A percentile compares a stretch with the other conserved stretches of the same genome.
Evolutionary conservation across 2,113 vertebrate species (phyloP).

Genomic region (Lepisosteus osseus): DNA sequence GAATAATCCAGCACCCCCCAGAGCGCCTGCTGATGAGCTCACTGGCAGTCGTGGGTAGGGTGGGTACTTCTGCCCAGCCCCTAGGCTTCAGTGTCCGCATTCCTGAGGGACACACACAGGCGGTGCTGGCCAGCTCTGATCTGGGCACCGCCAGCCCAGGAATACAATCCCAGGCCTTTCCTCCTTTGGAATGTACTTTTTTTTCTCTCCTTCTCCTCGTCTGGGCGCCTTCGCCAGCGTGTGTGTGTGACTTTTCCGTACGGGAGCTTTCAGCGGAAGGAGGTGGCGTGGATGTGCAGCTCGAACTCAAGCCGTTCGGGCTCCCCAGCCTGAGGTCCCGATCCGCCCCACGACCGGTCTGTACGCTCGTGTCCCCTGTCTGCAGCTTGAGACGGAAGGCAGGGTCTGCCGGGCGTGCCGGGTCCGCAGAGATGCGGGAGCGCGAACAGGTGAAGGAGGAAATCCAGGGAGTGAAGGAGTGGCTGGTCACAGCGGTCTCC

Average conservation of each 20-base stretch:
- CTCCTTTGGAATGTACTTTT: too few species aligned
- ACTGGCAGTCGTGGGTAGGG: conserved; percentile 11
- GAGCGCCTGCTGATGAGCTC: not conserved
- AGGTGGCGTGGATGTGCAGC: too few species aligned
- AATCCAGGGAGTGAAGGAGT: conserved; percentile 60
- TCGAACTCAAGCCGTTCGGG: not conserved
- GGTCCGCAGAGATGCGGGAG: conserved; percentile 71
- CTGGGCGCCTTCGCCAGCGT: too few species aligned
- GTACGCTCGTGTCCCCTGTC: not conserved
- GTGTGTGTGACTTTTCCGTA: too few species aligned
- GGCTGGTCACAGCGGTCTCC: conserved; percentile 55
- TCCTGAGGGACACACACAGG: not conserved
- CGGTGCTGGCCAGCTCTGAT: not conserved
- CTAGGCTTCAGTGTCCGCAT: conserved; percentile 1
- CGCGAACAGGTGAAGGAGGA: conserved; percentile 67
- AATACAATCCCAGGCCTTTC: too few species aligned
- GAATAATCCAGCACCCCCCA: too few species aligned
- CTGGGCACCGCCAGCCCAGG: too few species aligned
- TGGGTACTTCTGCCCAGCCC: not conserved
- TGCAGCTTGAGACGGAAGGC: conserved; percentile 71
- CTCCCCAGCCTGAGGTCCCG: not conserved
- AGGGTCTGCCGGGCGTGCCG: conserved; percentile 54
- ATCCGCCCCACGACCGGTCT: conserved; percentile 4
- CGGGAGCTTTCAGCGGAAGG: too few species aligned
- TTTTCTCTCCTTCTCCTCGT: too few species aligned